Conservation (phyloP, 2,113 vertebrate genomes). For the Desmodus rotundus region DNA sequence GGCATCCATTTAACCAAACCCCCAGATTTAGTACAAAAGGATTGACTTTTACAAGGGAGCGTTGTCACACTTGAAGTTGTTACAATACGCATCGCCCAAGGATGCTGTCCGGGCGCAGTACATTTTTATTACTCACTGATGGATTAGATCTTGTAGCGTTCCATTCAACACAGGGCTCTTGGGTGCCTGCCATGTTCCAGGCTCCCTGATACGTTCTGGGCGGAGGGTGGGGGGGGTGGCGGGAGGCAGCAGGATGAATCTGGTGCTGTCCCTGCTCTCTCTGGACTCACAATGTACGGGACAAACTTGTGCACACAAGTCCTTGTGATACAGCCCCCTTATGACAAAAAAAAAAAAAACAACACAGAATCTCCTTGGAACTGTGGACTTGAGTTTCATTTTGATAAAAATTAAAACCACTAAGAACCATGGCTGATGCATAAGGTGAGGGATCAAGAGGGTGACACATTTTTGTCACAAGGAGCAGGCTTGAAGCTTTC, state of each 20-base stretch:
- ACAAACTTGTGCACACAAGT: neutral
- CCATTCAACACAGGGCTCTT: neutral
- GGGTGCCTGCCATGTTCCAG: neutral
- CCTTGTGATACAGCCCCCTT: neutral
- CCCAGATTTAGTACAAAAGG: neutral
- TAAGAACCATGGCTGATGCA: neutral
- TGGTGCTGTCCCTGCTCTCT: neutral
- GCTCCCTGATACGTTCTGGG: neutral
- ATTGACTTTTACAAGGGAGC: neutral
- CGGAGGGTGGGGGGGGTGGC: too few relatives aligned
- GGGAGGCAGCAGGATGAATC: neutral
- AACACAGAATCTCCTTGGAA: neutral
- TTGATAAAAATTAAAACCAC: neutral
- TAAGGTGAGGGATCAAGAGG: neutral
- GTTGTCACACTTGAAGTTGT: neutral
- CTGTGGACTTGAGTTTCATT: neutral
- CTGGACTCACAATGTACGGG: neutral
- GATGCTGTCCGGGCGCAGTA: neutral
- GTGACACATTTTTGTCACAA: neutral
- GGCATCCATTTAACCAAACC: neutral
- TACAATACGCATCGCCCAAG: neutral
- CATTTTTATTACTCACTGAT: neutral
- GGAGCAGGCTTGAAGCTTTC: neutral
- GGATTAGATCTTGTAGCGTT: neutral
- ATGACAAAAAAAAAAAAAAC: neutral